These are phyloP conservation scores for Drosophila nigromelanica DNA, from an alignment of 1,140 invertebrate genomes.

Conservation along the genomic window DNA sequence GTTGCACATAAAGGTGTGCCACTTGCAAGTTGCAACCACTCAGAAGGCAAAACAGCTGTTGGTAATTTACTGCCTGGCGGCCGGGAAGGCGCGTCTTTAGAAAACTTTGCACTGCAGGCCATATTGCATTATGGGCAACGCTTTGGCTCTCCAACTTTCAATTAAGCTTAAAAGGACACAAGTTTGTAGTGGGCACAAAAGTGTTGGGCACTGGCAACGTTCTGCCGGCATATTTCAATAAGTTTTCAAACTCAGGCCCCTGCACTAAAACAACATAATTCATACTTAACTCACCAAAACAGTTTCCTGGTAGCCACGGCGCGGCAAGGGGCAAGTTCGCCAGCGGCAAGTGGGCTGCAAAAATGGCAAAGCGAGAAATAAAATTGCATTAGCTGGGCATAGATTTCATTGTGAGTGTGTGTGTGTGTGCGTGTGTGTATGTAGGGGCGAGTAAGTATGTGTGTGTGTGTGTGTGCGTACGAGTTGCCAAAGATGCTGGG, in stretches of 20 bases:
- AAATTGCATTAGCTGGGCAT: constrained; percentile 67
- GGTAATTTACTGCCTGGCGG: constrained; percentile 65
- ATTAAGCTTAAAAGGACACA: constrained; percentile 76
- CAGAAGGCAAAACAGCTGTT: constrained; percentile 57
- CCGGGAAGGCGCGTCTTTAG: constrained; percentile 32
- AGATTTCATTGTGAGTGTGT: constrained; percentile 30
- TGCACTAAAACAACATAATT: constrained; percentile 77
- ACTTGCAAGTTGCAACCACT: constrained; percentile 21
- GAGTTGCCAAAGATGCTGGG: constrained; percentile 67
- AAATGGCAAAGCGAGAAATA: constrained; percentile 69
- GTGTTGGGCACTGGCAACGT: constrained; percentile 19
- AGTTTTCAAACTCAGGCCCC: constrained; percentile 71
- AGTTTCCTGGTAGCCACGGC: constrained; percentile 56
- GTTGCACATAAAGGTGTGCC: constrained; percentile 4
- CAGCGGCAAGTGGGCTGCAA: constrained; percentile 52
- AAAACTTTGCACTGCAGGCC: constrained; percentile 54
- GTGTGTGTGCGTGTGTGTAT: constrained; percentile 9
- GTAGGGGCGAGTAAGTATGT: too few species aligned
- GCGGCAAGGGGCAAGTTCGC: constrained; percentile 26
- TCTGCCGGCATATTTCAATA: constrained; percentile 73
- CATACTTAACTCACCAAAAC: constrained; percentile 81
- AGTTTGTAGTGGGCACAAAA: constrained; percentile 50
- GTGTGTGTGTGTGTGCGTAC: constrained; percentile 19
- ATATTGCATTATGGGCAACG: constrained; percentile 56
- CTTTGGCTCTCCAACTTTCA: constrained; percentile 59